Conservation (phyloP, 2,888 invertebrate species). For the Apotomis capreana region DNA sequence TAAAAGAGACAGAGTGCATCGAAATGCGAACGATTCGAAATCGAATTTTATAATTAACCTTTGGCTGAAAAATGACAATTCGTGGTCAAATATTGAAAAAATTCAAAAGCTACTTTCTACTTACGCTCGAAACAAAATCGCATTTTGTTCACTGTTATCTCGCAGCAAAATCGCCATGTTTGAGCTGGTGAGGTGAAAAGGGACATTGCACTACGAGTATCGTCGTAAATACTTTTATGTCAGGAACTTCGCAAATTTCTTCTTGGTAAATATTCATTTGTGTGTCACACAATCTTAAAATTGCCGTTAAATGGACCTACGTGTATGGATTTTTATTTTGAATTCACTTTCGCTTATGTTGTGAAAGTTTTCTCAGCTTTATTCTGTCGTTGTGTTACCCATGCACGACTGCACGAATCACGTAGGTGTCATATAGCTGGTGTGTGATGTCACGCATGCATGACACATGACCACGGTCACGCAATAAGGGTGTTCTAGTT, state of each 20-base stretch:
- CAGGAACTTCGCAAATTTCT: too few relatives aligned
- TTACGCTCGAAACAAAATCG: too few relatives aligned
- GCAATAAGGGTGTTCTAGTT: not conserved
- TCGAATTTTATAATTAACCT: too few relatives aligned
- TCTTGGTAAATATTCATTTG: not conserved
- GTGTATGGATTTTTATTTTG: constrained; percentile 4
- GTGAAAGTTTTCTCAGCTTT: constrained; percentile 6
- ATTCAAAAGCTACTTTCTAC: too few relatives aligned
- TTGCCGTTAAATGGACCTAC: not conserved
- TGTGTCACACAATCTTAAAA: not conserved
- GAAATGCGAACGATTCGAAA: too few relatives aligned
- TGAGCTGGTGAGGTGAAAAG: too few relatives aligned
- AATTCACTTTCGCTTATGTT: constrained; percentile 7
- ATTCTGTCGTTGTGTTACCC: not conserved
- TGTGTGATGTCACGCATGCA: not conserved
- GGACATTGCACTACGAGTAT: not conserved
- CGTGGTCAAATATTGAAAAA: too few relatives aligned
- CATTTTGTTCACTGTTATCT: too few relatives aligned
- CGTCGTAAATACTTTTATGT: too few relatives aligned
- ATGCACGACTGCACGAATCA: not conserved
- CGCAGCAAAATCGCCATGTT: too few relatives aligned
- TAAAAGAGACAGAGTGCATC: too few relatives aligned
- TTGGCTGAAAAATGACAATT: too few relatives aligned
- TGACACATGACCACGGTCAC: not conserved
- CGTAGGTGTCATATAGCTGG: not conserved